These are phyloP conservation scores for Pediacus dermestoides DNA, from an alignment of 2,888 invertebrate genomes.

Conservation along the genomic window DNA sequence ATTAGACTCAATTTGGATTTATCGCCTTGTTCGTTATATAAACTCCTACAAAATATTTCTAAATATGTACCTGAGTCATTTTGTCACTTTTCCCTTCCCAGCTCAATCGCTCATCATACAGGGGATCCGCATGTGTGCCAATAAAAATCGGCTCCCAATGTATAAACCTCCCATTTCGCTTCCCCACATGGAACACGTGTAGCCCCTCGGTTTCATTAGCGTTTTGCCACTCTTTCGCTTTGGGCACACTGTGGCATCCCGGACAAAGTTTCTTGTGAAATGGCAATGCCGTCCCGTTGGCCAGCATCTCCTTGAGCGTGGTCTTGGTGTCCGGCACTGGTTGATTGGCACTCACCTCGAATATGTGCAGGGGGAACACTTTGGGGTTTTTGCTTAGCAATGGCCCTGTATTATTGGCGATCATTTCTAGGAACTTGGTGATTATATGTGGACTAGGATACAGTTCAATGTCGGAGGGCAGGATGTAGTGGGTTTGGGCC, in stretches of 20 bases:
- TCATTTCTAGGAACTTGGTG: slow-evolving; percentile 79
- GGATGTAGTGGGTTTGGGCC: slow-evolving; percentile 75
- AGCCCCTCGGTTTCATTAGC: slow-evolving; percentile 67
- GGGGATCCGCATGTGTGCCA: slow-evolving; percentile 82
- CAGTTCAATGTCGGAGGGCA: slow-evolving; percentile 86
- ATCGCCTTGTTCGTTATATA: too few species aligned
- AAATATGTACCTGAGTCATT: slow-evolving; percentile 79
- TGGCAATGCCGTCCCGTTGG: slow-evolving; percentile 76
- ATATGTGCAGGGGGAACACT: slow-evolving; percentile 84
- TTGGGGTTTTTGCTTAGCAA: slow-evolving; percentile 59
- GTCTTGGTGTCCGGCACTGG: slow-evolving; percentile 72
- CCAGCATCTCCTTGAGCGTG: slow-evolving; percentile 64
- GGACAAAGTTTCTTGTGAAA: slow-evolving; percentile 90
- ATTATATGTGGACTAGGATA: slow-evolving; percentile 83
- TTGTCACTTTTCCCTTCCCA: slow-evolving; percentile 96
- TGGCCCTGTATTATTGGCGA: slow-evolving; percentile 65
- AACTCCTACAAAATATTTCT: too few species aligned
- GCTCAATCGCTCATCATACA: slow-evolving; percentile 86
- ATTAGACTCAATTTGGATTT: too few species aligned
- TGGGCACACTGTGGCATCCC: slow-evolving; percentile 84
- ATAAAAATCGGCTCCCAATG: slow-evolving; percentile 95
- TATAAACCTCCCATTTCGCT: slow-evolving; percentile 70
- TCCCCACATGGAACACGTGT: slow-evolving; percentile 81
- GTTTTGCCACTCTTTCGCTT: slow-evolving; percentile 79
- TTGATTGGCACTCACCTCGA: slow-evolving; percentile 72